phyloP scores from a whole-genome alignment of 2,888 invertebrate species.

The Spatulosminthurus flaviceps region DNA sequence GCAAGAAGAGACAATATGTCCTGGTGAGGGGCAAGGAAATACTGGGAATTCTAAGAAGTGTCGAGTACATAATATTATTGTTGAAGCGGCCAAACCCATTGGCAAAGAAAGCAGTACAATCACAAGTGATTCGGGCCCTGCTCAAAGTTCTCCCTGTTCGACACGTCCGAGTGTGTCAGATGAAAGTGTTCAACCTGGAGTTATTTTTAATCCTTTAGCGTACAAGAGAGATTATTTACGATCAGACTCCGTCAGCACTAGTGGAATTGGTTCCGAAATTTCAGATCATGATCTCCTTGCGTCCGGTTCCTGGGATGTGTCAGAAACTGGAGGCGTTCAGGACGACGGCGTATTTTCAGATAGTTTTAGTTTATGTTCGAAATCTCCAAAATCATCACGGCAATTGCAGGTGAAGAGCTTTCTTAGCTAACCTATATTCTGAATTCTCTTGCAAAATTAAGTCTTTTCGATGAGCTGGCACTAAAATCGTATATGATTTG shows the following conservation, averaged over 20 bases:
- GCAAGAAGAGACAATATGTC: neutral
- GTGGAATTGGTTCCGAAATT: slow-evolving; percentile 65
- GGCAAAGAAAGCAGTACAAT: slow-evolving; percentile 28
- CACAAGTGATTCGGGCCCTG: slow-evolving; percentile 1
- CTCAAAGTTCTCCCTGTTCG: slow-evolving; percentile 27
- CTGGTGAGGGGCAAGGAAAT: slow-evolving; percentile 33
- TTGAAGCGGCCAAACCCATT: slow-evolving; percentile 42
- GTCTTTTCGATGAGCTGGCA: neutral
- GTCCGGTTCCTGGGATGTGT: slow-evolving; percentile 30
- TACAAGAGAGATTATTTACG: slow-evolving; percentile 62
- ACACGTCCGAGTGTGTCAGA: slow-evolving; percentile 40
- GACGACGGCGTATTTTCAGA: slow-evolving; percentile 59
- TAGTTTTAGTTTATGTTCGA: slow-evolving; percentile 48
- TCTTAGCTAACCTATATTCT: neutral
- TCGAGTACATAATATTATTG: slow-evolving; percentile 53
- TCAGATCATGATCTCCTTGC: slow-evolving; percentile 63
- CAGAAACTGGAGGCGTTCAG: slow-evolving; percentile 37
- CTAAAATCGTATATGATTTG: slow-evolving; percentile 26
- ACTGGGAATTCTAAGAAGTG: slow-evolving; percentile 52
- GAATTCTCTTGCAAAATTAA: neutral
- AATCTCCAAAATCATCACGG: slow-evolving; percentile 53
- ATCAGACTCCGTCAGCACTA: slow-evolving; percentile 65
- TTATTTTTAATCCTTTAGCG: slow-evolving; percentile 46
- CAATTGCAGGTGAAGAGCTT: slow-evolving; percentile 52
- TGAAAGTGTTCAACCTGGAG: slow-evolving; percentile 36